Conservation (phyloP, 2,797 vertebrate species). For the Muscicapa striata region DNA sequence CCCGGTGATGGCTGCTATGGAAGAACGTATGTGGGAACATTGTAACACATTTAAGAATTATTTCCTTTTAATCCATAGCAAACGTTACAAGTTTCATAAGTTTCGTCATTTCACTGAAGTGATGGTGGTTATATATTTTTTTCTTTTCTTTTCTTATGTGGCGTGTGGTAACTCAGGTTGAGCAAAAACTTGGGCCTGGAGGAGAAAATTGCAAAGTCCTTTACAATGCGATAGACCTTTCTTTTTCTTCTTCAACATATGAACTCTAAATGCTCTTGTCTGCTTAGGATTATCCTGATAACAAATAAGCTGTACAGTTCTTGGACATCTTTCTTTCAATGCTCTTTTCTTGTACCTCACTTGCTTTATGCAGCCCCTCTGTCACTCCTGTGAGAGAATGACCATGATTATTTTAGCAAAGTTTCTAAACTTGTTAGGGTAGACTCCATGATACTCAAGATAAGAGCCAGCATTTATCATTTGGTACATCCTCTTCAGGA, state of each 20-base stretch:
- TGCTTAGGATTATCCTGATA: not conserved
- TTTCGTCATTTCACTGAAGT: not conserved
- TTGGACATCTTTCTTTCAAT: not conserved
- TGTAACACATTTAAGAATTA: not conserved
- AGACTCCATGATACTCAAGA: not conserved
- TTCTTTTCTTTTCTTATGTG: not conserved
- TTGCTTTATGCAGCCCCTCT: not conserved
- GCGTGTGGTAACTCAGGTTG: not conserved
- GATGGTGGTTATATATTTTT: not conserved
- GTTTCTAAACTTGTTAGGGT: not conserved
- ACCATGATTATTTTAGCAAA: not conserved
- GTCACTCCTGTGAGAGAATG: not conserved
- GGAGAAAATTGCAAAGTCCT: not conserved
- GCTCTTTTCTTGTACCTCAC: not conserved
- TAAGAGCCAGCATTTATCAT: not conserved
- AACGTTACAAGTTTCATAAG: not conserved
- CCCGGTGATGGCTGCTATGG: accelerated
- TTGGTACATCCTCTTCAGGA: not conserved
- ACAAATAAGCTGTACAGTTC: not conserved
- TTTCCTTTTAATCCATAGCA: not conserved
- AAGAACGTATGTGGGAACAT: not conserved
- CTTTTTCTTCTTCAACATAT: not conserved
- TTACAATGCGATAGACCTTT: not conserved
- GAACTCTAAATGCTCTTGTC: not conserved
- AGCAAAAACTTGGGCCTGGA: not conserved